Evolutionary conservation across 2,888 invertebrate genomes (phyloP), one percentile per base, ranked within the genome.

Genomic region (Chelonus formosanus): DNA sequence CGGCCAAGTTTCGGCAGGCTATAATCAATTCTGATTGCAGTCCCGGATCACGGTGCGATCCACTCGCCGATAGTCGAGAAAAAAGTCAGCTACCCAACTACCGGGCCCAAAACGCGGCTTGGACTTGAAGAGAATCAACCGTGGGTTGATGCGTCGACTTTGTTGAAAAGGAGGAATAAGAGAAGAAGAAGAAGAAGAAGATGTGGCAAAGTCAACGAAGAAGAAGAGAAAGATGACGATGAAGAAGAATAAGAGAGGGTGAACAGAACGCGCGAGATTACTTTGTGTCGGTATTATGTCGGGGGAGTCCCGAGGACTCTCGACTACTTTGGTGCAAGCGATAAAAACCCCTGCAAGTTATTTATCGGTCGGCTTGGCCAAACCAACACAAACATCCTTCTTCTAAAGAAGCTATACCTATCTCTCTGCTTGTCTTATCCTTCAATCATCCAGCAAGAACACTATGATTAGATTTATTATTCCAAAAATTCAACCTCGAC

Each of bases 11-110:
- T 84, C 83, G 83, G 83, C 83, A 82, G 81, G 82, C 82, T 82
- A 81, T 82, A 82, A 82, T 82, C 82, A 82, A 82, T 82, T 82
- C 82, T 82, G 82, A 82, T 82, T 82, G 82, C 81, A 80, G 80
- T 80, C 80, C 78, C 72, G 81, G 76, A 80, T 80, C 80, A 79
- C 75, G 75, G 78, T 76, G 78, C 80, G 82, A 82, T 82, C 78
- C 80, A 77, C 79, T 77, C 77, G 71, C 74, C 80, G 82, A 82
- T 78, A 82, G 80, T 75, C 75, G 76, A 79, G 80, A 79, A 81
- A 82, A 82, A 80, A 67, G 77, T 75, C 74, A 67, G 74, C 75
- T 75, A 74, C 76, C 70, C 80, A 82, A 82, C 82, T 81, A 82
- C 81, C 77, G 79, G 75, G 74, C 75, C 73, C 72, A 72, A 67